Evolutionary conservation across 2,113 vertebrate species (phyloP).

Genomic region (Merops nubicus): DNA sequence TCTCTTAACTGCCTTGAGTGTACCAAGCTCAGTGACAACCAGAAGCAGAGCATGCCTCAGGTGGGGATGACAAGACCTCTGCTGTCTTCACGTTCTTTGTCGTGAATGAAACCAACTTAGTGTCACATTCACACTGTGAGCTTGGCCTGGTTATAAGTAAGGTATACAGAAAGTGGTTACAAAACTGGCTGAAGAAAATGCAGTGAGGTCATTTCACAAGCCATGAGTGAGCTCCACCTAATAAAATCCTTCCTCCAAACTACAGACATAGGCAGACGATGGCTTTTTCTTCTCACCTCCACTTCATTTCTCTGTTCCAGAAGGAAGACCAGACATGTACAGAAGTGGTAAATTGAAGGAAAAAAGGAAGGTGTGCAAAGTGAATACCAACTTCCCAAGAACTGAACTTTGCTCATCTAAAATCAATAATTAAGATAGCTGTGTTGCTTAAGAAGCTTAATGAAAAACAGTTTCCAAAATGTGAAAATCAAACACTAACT

Average conservation of each 20-base stretch:
- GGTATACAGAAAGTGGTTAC: neutral
- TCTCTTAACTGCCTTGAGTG: neutral
- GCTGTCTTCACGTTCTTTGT: neutral
- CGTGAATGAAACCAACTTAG: neutral
- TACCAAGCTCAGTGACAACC: neutral
- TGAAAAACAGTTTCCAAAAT: neutral
- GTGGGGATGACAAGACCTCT: neutral
- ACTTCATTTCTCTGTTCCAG: neutral
- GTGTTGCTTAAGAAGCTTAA: neutral
- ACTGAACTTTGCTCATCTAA: neutral
- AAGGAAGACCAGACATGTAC: neutral
- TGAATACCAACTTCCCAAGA: neutral
- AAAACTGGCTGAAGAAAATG: neutral
- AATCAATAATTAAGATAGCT: conserved; percentile 12
- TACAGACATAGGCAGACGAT: neutral
- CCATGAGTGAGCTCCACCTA: neutral
- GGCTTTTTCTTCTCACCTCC: neutral
- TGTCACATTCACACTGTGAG: neutral
- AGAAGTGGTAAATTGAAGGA: neutral
- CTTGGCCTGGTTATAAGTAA: neutral
- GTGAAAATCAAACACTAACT: neutral
- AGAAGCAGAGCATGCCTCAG: neutral
- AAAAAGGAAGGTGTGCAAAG: neutral
- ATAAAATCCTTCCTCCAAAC: neutral
- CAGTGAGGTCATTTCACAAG: neutral